Evolutionary conservation across 2,888 invertebrate species (phyloP).

Genomic region (Cephus pulcher): DNA sequence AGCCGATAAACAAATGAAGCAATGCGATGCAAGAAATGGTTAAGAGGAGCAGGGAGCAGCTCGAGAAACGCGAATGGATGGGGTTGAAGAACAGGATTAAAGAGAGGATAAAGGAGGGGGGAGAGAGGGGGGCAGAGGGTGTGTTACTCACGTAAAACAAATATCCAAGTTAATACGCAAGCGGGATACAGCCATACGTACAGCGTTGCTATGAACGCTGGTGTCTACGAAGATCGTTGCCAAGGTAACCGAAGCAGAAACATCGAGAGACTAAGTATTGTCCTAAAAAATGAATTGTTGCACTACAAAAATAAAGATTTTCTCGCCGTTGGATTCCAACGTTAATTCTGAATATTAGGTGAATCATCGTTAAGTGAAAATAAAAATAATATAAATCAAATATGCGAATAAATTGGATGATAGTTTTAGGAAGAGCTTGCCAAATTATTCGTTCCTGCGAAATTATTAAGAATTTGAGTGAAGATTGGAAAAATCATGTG

Average conservation of each 20-base stretch:
- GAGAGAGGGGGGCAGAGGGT: not conserved
- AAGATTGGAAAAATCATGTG: not conserved
- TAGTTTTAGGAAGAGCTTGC: not conserved
- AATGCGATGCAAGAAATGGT: slow-evolving; percentile 44
- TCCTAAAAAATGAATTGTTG: not conserved
- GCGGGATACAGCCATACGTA: not conserved
- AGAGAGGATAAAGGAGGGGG: not conserved
- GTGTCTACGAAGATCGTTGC: not conserved
- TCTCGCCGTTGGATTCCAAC: not conserved
- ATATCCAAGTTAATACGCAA: slow-evolving; percentile 17
- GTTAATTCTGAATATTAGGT: not conserved
- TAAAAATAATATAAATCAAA: not conserved
- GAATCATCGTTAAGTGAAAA: not conserved
- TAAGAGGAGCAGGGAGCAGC: slow-evolving; percentile 24
- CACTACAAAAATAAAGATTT: not conserved
- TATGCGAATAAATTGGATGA: not conserved
- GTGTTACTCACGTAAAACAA: slow-evolving; percentile 16
- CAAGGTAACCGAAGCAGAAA: not conserved
- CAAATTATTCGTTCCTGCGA: not conserved
- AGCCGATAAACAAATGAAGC: slow-evolving; percentile 62
- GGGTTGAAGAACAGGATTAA: slow-evolving; percentile 17
- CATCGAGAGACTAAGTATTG: not conserved
- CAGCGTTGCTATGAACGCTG: not conserved
- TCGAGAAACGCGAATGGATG: slow-evolving; percentile 17
- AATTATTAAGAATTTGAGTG: not conserved